Evolutionary conservation across 2,888 invertebrate genomes (phyloP).

Genomic region (Diplazon laetatorius): DNA sequence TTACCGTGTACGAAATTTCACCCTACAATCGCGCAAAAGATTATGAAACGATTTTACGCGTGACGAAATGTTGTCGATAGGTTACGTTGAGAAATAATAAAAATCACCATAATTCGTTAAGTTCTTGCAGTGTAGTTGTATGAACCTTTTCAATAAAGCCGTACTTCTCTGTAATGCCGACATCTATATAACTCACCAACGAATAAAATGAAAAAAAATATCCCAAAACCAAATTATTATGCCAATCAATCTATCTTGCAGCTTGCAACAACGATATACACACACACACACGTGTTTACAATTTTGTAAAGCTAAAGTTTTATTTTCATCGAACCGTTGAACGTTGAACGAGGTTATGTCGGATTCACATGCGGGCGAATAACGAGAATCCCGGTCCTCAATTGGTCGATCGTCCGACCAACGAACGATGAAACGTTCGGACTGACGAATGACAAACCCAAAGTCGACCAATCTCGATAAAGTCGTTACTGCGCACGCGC

Average conservation of each 20-base stretch:
- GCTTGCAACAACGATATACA: background rate
- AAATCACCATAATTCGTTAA: slow-evolving; percentile 53
- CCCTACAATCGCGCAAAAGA: too few relatives aligned
- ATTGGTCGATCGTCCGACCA: slow-evolving; percentile 15
- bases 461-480: background rate
- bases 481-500: too few relatives aligned
- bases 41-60: too few relatives aligned
- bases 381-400: background rate
- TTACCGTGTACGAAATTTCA: too few relatives aligned
- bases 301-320: slow-evolving; percentile 6
- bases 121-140: slow-evolving; percentile 13
- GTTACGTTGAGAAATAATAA: background rate
- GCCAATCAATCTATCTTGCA: too few relatives aligned
- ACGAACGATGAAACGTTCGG: too few relatives aligned
- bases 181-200: slow-evolving; percentile 17
- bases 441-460: too few relatives aligned
- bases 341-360: too few relatives aligned
- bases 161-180: slow-evolving; percentile 28
- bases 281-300: background rate
- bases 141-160: slow-evolving; percentile 34
- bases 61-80: background rate
- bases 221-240: slow-evolving; percentile 6
- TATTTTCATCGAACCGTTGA: background rate
- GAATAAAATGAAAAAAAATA: slow-evolving; percentile 2
- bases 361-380: too few relatives aligned